Evolutionary conservation across 1,140 invertebrate species (phyloP), one percentile per base, ranked within the genome.

Genomic region (Scaptomyza graminum): DNA sequence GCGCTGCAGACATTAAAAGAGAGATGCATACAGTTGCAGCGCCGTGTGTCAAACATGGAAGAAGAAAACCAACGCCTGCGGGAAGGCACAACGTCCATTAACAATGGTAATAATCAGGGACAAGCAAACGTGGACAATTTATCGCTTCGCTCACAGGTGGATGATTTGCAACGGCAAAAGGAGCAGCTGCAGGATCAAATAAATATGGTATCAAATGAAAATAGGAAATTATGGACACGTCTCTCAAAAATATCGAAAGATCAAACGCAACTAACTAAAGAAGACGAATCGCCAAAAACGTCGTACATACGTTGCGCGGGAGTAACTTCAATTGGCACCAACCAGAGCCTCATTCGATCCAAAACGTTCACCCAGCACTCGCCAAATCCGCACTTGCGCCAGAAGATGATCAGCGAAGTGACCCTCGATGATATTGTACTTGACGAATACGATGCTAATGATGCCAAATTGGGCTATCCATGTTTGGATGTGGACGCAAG

Each of bases 1-100:
- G 96, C 96, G 11, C 93, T 96, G 73, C 94, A 96, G 90, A 96
- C 95, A 6, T 95, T 97, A 93, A 94, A 95, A 83, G 96, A 97
- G 91, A 92, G 96, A 43, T 97, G 96, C 92, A 93, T 95, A 79
- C 92, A 94, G 62, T 91, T 97, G 46, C 95, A 97, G 91, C 93
- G 94, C 62, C 93, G 95, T 78, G 92, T 96, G 49, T 93, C 93
- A 25, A 82, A 91, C 1, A 92, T 96, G 11, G 96, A 97, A 92
- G 94, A 95, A 72, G 96, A 97, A 90, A 97, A 96, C 90, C 92
- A 94, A 74, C 91, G 93, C 55, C 92, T 96, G 50, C 93, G 94
- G 93, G 79, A 87, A 6, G 50, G 43, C 13, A 68, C 43, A 18
- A 13, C 31, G 5, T 16, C 41, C 11, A 18, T 41, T 4, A 60